phyloP scores from a whole-genome alignment of 2,797 vertebrate genomes.

The Scomberomorus guttatus region DNA sequence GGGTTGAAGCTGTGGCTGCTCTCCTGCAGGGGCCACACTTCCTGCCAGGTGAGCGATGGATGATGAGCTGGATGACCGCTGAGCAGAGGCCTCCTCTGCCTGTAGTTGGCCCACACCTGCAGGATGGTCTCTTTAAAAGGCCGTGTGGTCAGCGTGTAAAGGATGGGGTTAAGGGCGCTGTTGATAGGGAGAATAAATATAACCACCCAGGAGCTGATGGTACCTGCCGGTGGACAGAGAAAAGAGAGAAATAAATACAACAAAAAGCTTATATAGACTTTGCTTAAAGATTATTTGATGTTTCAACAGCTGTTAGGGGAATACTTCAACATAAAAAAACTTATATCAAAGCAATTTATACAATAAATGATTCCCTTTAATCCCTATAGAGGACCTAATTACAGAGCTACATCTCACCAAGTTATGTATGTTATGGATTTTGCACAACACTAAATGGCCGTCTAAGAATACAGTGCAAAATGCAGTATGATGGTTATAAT shows the following conservation, averaged over 20 bases:
- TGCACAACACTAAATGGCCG: slow-evolving; percentile 22
- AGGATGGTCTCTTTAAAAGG: slow-evolving; percentile 97
- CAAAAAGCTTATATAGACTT: not conserved
- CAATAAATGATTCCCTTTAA: slow-evolving; percentile 1
- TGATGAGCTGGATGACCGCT: slow-evolving; percentile 83
- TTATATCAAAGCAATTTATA: not conserved
- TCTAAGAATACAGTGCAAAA: slow-evolving; percentile 2
- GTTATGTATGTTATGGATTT: slow-evolving; percentile 19
- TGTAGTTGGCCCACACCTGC: slow-evolving; percentile 95
- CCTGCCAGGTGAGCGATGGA: slow-evolving; percentile 93
- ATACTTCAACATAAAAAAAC: not conserved
- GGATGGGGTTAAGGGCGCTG: slow-evolving; percentile 96
- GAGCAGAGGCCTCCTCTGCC: slow-evolving; percentile 86
- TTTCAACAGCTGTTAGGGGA: not conserved
- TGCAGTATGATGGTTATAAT: not conserved
- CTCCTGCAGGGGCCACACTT: slow-evolving; percentile 93
- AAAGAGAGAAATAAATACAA: not conserved
- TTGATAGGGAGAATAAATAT: slow-evolving; percentile 99
- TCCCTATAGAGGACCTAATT: slow-evolving; percentile 20
- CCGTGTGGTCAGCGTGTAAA: slow-evolving; percentile 96
- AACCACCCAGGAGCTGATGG: slow-evolving; percentile 98
- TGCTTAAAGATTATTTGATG: not conserved
- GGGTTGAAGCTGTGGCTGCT: slow-evolving; percentile 76
- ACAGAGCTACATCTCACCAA: slow-evolving; percentile 10
- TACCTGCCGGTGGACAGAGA: slow-evolving; percentile 81